Percentiles rank a stretch among this genome's conserved stretches.
Evolutionary conservation across 2,797 vertebrate genomes (phyloP).

Genomic region (Centropyge bicolor): DNA sequence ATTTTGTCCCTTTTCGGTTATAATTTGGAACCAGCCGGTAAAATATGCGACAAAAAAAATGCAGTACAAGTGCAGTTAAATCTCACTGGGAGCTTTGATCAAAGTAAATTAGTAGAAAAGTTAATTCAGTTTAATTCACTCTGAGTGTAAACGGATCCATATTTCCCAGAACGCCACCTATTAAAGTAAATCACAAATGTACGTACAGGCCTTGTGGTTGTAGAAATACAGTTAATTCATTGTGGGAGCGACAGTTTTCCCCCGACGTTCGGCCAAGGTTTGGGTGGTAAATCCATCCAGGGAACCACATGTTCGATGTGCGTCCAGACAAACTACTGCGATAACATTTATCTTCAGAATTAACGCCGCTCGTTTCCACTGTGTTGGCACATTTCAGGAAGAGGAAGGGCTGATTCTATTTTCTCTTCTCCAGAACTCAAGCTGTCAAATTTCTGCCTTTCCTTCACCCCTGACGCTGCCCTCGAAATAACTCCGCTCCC

Average conservation of each 20-base stretch:
- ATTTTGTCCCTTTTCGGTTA: neutral
- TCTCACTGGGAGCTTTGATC: too few species aligned
- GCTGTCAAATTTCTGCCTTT: conserved; percentile 74
- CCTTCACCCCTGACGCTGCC: conserved; percentile 62
- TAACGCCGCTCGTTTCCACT: conserved; percentile 71
- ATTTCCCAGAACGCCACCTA: neutral
- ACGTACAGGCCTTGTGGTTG: conserved; percentile 10
- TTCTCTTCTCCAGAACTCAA: conserved; percentile 46
- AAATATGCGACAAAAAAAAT: neutral
- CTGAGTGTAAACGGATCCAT: neutral
- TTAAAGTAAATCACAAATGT: neutral
- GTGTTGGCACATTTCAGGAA: conserved; percentile 74
- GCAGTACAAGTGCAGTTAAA: neutral
- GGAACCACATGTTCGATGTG: conserved; percentile 46
- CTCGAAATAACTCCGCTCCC: conserved; percentile 55
- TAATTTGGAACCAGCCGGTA: neutral
- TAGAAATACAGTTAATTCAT: conserved; percentile 35
- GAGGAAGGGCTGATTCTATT: conserved; percentile 59
- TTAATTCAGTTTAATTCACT: neutral
- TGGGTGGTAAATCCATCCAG: conserved; percentile 47
- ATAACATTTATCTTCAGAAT: conserved; percentile 77
- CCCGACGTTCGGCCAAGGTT: conserved; percentile 14
- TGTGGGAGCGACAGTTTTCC: conserved; percentile 24
- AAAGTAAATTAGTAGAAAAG: neutral
- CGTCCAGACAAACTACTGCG: conserved; percentile 55